Conservation (phyloP, 1,140 invertebrate species). For the Heliconius melpomene region DNA sequence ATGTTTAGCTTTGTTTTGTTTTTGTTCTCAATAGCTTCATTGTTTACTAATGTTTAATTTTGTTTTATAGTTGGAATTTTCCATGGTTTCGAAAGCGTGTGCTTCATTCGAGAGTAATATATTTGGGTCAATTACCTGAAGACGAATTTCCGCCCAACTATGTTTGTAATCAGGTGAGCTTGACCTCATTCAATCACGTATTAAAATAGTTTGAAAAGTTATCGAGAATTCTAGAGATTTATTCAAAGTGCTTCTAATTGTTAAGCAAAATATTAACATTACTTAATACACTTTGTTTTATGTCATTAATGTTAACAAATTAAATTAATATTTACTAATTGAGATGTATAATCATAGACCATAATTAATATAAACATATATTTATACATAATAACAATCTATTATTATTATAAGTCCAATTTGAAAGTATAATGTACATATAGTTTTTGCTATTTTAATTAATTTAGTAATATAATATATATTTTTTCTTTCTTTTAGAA, state of each 20-base stretch:
- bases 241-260: not conserved
- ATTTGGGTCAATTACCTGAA: slow-evolving; percentile 80
- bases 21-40: slow-evolving; percentile 35
- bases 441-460: too few species aligned
- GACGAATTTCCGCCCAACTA: slow-evolving; percentile 97
- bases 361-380: not conserved
- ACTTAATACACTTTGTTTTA: not conserved
- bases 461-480: too few species aligned
- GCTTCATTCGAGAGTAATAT: slow-evolving; percentile 69
- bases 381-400: not conserved
- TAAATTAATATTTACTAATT: not conserved
- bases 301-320: not conserved
- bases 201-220: slow-evolving; percentile 31
- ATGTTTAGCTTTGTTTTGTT: slow-evolving; percentile 34
- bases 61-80: slow-evolving; percentile 60
- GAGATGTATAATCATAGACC: not conserved
- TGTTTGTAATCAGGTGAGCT: slow-evolving; percentile 92
- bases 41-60: slow-evolving; percentile 38
- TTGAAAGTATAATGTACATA: too few species aligned
- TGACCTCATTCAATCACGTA: slow-evolving; percentile 37
- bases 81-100: slow-evolving; percentile 66
- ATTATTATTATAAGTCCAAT: too few species aligned
- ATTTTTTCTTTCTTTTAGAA: slow-evolving; percentile 84
- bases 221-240: slow-evolving; percentile 19
- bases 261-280: not conserved